Conservation (phyloP, 2,888 invertebrate genomes). For the Drosophila atripex region DNA sequence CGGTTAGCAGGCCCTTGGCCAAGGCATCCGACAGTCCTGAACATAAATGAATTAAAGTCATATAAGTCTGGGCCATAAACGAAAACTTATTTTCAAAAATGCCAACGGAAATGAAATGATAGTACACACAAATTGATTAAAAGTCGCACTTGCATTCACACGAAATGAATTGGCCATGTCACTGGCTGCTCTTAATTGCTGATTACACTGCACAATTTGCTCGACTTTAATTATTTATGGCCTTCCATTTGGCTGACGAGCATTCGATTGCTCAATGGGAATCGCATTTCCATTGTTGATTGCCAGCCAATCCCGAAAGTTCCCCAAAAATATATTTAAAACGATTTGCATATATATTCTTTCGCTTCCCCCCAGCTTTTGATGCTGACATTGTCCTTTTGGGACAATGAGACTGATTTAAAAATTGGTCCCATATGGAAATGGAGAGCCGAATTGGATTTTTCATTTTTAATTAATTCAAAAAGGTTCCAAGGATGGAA, state of each 20-base stretch:
- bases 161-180: conserved; percentile 27
- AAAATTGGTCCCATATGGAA: conserved; percentile 1
- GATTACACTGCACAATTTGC: conserved; percentile 21
- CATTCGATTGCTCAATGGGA: neutral
- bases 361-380: neutral
- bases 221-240: conserved; percentile 33
- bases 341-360: conserved; percentile 15
- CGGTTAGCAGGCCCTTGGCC: conserved; percentile 89
- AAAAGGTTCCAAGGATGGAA: no score
- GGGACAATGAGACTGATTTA: neutral
- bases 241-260: conserved; percentile 6
- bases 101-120: conserved; percentile 54
- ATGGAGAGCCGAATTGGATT: no score
- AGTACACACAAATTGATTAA: conserved; percentile 32
- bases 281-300: conserved; percentile 20
- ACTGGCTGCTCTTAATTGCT: conserved; percentile 19
- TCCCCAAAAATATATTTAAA: neutral
- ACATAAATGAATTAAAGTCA: conserved; percentile 4
- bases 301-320: neutral
- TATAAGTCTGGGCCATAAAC: neutral
- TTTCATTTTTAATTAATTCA: no score
- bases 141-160: conserved; percentile 14
- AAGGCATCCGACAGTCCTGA: conserved; percentile 89
- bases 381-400: neutral
- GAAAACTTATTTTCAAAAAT: conserved; percentile 35